These are phyloP conservation scores for Melanostoma scalare DNA, from an alignment of 2,888 invertebrate genomes.

Conservation along the genomic window DNA sequence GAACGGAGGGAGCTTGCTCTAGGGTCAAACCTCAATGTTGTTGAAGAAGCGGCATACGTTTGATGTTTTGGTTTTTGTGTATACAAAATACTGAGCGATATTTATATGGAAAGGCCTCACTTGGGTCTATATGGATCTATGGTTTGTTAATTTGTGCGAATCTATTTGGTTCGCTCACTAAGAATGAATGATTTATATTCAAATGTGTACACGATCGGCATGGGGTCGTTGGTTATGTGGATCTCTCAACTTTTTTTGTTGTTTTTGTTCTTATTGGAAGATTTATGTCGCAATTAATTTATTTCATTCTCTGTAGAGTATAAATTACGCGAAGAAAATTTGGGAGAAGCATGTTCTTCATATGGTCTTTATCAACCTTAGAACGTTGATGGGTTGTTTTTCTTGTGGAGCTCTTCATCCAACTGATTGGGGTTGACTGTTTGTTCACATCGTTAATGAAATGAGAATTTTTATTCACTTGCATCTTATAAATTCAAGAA, in stretches of 20 bases:
- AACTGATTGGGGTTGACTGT: slow-evolving; percentile 9
- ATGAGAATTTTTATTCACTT: not conserved
- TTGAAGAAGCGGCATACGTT: slow-evolving; percentile 2
- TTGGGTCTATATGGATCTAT: slow-evolving; percentile 48
- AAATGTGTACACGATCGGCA: slow-evolving; percentile 48
- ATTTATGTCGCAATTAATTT: slow-evolving; percentile 72
- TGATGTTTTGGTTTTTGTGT: slow-evolving; percentile 18
- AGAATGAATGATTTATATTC: slow-evolving; percentile 65
- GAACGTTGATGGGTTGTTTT: slow-evolving; percentile 6
- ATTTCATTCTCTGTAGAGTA: slow-evolving; percentile 54
- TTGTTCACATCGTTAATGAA: slow-evolving; percentile 45
- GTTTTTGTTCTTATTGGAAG: slow-evolving; percentile 50
- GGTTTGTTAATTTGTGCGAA: slow-evolving; percentile 68
- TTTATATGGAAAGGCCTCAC: not conserved
- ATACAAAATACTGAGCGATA: slow-evolving; percentile 6
- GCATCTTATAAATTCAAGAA: too few species aligned
- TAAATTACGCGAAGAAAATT: slow-evolving; percentile 58
- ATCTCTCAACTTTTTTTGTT: slow-evolving; percentile 5
- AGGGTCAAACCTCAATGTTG: slow-evolving; percentile 12
- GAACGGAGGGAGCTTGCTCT: slow-evolving; percentile 16
- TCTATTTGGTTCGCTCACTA: slow-evolving; percentile 49
- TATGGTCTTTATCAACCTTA: slow-evolving; percentile 34
- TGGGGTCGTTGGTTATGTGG: slow-evolving; percentile 61
- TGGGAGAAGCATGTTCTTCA: slow-evolving; percentile 49
- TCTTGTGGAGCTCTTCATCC: not conserved